Base-by-base conservation (phyloP, 2,113 vertebrate species). In the Dinomys branickii region DNA sequence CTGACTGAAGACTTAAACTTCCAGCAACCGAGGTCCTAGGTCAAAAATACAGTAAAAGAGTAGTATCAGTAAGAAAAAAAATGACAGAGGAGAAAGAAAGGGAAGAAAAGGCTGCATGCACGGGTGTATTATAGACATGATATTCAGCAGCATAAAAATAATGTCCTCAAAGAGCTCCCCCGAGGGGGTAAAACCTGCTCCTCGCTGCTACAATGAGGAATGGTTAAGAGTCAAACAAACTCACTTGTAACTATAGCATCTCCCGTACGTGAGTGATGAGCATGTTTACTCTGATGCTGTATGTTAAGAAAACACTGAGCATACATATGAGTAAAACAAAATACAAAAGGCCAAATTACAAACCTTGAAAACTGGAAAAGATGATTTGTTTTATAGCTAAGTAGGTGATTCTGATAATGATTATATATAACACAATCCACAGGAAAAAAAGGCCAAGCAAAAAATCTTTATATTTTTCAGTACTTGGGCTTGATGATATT, bases 381-480 rank as follows among this genome's bases (percentile, higher is more conserved):
- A 94, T 96, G 93, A 96, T 96, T 95, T 88, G 97, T 90, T 98
- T 95, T 97, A 97, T 96, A 97, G 97, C 96, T 95, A 77, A 98
- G 96, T 96, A 97, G 97, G 97, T 97, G 96, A 98, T 95, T 97
- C 96, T 97, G 93, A 92, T 98, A 65, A 95, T 95, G 88, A 96
- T 77, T 71, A 97, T 86, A 94, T 63, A 95, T 94, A 86, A 98
- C 98, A 92, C 81, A 54, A 92, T 85, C 95, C 97, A 98, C 35
- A 87, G 67, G 96, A 96, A 93, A 96, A 93, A 54, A 96, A 85
- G 19, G 54, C 52, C 96, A 35, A 97, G 75, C 94, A 94, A 96
- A 61, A 89, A 97, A 97, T 92, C 80, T 93, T 97, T 33, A 75
- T 80, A n/a, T 17, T 94, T 92, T 96, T 97, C 81, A 88, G 83